Percentiles rank a stretch among this genome's conserved stretches.
Conservation (phyloP, 2,888 invertebrate genomes). For the Pterostichus madidus region DNA sequence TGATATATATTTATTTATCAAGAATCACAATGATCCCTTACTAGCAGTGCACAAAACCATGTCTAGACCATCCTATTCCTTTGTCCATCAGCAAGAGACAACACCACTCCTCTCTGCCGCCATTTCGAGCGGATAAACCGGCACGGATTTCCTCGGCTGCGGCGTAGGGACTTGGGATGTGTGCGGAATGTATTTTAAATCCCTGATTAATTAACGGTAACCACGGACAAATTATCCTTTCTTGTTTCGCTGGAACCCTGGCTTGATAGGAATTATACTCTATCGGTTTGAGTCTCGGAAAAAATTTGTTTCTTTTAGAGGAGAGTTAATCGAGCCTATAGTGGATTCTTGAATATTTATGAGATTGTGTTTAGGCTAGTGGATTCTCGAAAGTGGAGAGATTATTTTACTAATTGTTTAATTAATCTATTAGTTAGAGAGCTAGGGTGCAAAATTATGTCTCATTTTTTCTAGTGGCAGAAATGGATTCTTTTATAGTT, state of each 20-base stretch:
- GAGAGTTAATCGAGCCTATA: neutral
- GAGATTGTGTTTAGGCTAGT: no score
- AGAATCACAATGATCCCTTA: neutral
- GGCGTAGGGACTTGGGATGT: conserved; percentile 26
- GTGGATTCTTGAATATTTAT: neutral
- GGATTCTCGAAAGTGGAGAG: no score
- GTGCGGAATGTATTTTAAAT: conserved; percentile 63
- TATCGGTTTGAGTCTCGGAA: neutral
- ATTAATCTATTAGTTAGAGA: no score
- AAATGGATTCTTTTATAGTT: no score
- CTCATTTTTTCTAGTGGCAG: no score
- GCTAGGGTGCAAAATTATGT: no score
- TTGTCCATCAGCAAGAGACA: conserved; percentile 17
- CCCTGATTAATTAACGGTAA: conserved; percentile 60
- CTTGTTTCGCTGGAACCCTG: neutral
- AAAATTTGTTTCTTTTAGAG: neutral
- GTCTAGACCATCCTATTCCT: neutral
- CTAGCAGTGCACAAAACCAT: neutral
- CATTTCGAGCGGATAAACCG: conserved; percentile 28
- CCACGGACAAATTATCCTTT: conserved; percentile 59
- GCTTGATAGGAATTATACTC: no score
- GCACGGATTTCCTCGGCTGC: conserved; percentile 23
- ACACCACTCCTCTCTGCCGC: neutral
- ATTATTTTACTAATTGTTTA: no score
- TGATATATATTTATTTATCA: no score